Conservation (phyloP, 2,888 invertebrate species). For the Drosophila algonquin region DNA sequence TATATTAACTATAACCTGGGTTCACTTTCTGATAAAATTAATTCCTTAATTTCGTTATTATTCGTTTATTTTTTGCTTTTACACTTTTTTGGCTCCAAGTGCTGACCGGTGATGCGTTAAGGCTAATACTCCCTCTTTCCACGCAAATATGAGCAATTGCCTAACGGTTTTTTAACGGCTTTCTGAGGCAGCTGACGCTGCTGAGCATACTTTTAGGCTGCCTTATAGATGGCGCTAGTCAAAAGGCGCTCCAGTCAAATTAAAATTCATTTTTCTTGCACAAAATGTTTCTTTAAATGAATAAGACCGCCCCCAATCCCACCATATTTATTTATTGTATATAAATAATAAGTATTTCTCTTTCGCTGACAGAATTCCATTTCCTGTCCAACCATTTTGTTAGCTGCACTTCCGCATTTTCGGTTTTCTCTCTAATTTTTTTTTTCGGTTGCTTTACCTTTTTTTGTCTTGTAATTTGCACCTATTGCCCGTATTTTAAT, state of each 20-base stretch:
- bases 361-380: slow-evolving; percentile 36
- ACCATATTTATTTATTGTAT: slow-evolving; percentile 1
- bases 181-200: slow-evolving; percentile 5
- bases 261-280: too few relatives aligned
- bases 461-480: slow-evolving; percentile 70
- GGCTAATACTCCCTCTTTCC: background rate
- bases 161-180: too few relatives aligned
- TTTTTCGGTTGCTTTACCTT: slow-evolving; percentile 17
- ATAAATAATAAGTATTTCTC: slow-evolving; percentile 22
- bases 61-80: background rate
- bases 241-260: slow-evolving; percentile 1
- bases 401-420: slow-evolving; percentile 40
- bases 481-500: slow-evolving; percentile 68
- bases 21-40: background rate
- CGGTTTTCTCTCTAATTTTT: slow-evolving; percentile 23
- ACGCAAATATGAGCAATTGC: slow-evolving; percentile 19
- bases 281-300: background rate
- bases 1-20: background rate
- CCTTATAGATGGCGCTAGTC: background rate
- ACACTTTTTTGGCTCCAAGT: background rate
- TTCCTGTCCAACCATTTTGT: slow-evolving; percentile 33
- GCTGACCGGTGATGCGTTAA: background rate
- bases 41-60: background rate
- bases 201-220: background rate
- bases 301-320: background rate